Base-by-base conservation (phyloP, 30 jellyfish, hydroid and myxozoan genomes). In the Hydractinia symbiolongicarpus region DNA sequence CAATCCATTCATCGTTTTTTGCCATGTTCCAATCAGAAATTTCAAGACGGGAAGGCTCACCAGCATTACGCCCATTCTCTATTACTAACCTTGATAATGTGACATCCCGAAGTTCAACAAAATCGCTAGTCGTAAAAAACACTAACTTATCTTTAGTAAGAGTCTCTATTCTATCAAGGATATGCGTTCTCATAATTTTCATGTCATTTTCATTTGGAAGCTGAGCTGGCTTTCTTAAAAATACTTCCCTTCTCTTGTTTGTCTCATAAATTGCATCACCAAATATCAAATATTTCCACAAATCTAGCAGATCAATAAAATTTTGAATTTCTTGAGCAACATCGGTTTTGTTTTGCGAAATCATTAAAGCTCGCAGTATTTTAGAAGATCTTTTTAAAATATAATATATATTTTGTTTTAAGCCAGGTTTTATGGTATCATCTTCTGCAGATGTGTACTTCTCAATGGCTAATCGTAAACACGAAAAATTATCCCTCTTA, bases 191-290 rank as follows among this genome's bases (percentile, higher is more conserved):
- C 7, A 62, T 62, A 6, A 62, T 62, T 62, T 9, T 62, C 73
- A 62, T 62, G 30, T 62, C 73, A 5, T 5, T 5, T 62, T 62
- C 73, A 62, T 62, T 5, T 62, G 73, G 73, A 62, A 62, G 73
- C 30, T 62, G 73, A 40, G 5, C 5, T 5, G 73, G 73, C 9
- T 62, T 62, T 62, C 73, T 5, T 62, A 62, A 9, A 50, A 5
- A 62, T 62, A 9, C 9, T 9, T 62, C 73, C 9, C 9, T 62
- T 62, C 73, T 5, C 9, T 9, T 62, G 30, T 62, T 62, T 62
- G 5, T 5, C 73, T 62, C 9, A 9, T 62, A 62, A 5, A 62
- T 50, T 5, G 73, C 73, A 62, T 62, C 73, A 62, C 73, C 73
- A 62, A 62, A 62, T 15, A 62, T 62, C 50, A 62, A 5, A 9